Base-by-base conservation (phyloP, 2,113 vertebrate species). In the Tachysurus vachellii region DNA sequence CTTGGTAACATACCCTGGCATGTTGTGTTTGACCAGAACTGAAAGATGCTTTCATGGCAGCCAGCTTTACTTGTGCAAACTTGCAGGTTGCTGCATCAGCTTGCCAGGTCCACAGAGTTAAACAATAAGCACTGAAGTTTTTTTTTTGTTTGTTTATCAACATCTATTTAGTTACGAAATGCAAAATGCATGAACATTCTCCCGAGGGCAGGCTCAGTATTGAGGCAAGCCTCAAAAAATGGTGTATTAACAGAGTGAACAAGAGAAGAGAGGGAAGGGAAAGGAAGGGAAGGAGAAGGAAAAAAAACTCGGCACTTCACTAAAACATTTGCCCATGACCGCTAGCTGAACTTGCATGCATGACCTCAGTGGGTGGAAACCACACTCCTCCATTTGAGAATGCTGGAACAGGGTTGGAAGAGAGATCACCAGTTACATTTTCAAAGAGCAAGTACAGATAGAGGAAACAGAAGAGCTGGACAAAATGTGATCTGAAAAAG, bases 251-350 rank as follows among this genome's bases (percentile, higher is more conserved):
- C n/a, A 56, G 68, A 80, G 68, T 5, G 26, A 47, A 26, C 19
- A 0, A 3, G 28, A 47, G 19, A 50, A 31, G 56, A 53, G 26
- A 42, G 12, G 28, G 14, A 28, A 26, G 66, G 17, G 14, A 50
- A 6, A 9, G 54, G 26, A 36, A 42, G 10, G 68, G 16, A 1
- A 5, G 44, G 42, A 28, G 17, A 28, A 73, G 42, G 57, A 84
- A 66, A 84, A 87, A 68, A 56, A 85, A 11, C 54, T 36, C 82
- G 64, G 31, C 70, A 87, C 70, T 87, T 86, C 79, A 85, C 84
- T 86, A 86, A 86, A 90, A 86, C 89, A 88, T 90, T 86, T 47
- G 81, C 59, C 64, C 85, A 88, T 90, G 87, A 88, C 89, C 87
- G 89, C 89, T 73, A 77, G 82, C 79, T 88, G 89, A 88, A 90